Conservation (phyloP, 2,888 invertebrate genomes). For the Gisinianus flammeolus region DNA sequence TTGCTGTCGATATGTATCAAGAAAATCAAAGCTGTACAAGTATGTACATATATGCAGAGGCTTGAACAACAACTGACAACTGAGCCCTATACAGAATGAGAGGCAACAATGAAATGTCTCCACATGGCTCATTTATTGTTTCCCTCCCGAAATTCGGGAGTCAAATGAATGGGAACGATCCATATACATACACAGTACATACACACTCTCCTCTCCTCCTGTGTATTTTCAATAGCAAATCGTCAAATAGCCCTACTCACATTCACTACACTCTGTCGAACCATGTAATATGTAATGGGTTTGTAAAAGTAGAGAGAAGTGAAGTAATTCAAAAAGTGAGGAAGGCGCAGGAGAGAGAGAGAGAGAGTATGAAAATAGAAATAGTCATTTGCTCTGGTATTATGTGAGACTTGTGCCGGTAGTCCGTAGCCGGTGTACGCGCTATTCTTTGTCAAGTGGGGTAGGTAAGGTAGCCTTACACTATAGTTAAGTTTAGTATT, state of each 20-base stretch:
- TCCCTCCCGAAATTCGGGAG: constrained; percentile 39
- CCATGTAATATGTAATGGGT: constrained; percentile 12
- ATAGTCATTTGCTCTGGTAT: neutral
- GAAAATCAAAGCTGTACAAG: neutral
- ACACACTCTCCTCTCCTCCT: constrained; percentile 5
- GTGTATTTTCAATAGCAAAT: neutral
- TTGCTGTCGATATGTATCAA: neutral
- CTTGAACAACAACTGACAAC: neutral
- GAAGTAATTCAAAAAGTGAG: too few species aligned
- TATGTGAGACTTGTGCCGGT: constrained; percentile 11
- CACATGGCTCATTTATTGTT: constrained; percentile 45
- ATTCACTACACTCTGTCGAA: neutral
- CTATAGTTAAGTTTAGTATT: neutral
- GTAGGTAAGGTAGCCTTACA: neutral
- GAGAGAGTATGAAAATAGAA: neutral
- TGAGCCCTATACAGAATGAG: constrained; percentile 10
- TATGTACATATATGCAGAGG: neutral
- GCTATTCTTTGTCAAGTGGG: constrained; percentile 5
- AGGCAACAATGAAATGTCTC: constrained; percentile 40
- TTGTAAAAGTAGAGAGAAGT: neutral
- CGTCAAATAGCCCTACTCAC: neutral
- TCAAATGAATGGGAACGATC: constrained; percentile 20
- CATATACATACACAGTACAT: constrained; percentile 28
- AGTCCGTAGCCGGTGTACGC: constrained; percentile 1
- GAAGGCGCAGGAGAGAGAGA: too few species aligned